A percentile compares a stretch with the other conserved stretches of the same genome.
These are phyloP conservation scores for Cosmia trapezina DNA, from an alignment of 2,888 invertebrate species.

Conservation along the genomic window DNA sequence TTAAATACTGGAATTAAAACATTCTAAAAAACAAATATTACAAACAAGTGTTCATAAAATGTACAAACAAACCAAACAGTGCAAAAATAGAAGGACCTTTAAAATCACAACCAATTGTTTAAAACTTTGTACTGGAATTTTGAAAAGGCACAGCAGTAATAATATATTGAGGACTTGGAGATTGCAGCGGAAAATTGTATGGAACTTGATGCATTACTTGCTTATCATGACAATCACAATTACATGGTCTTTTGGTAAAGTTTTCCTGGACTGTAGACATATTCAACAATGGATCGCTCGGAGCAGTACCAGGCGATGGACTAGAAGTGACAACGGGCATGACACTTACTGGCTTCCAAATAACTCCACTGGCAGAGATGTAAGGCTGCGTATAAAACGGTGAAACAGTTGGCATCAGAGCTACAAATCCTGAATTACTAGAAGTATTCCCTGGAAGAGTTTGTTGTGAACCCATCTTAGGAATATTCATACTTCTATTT, in stretches of 20 bases:
- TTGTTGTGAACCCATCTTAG: constrained; percentile 23
- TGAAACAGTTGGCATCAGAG: constrained; percentile 67
- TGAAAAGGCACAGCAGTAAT: constrained; percentile 72
- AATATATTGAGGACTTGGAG: constrained; percentile 72
- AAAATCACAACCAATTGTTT: neutral
- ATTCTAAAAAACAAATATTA: neutral
- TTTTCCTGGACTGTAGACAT: constrained; percentile 47
- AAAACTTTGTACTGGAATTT: constrained; percentile 54
- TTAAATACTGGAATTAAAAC: constrained; percentile 12
- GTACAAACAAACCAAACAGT: neutral
- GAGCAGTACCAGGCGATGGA: constrained; percentile 49
- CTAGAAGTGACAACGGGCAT: constrained; percentile 68
- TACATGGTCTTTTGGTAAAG: constrained; percentile 66
- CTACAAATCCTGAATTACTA: constrained; percentile 57
- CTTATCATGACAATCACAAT: constrained; percentile 76
- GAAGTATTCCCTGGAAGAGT: constrained; percentile 30
- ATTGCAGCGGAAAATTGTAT: constrained; percentile 58
- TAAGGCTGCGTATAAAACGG: constrained; percentile 70
- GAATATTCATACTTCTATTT: constrained; percentile 32
- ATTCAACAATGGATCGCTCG: constrained; percentile 49
- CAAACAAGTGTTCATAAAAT: neutral
- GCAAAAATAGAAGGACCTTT: neutral
- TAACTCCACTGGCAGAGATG: constrained; percentile 69
- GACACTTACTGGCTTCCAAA: constrained; percentile 77
- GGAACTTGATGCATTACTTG: constrained; percentile 40